phyloP scores from a whole-genome alignment of 2,888 invertebrate species.

The Eupelmus urozonus region DNA sequence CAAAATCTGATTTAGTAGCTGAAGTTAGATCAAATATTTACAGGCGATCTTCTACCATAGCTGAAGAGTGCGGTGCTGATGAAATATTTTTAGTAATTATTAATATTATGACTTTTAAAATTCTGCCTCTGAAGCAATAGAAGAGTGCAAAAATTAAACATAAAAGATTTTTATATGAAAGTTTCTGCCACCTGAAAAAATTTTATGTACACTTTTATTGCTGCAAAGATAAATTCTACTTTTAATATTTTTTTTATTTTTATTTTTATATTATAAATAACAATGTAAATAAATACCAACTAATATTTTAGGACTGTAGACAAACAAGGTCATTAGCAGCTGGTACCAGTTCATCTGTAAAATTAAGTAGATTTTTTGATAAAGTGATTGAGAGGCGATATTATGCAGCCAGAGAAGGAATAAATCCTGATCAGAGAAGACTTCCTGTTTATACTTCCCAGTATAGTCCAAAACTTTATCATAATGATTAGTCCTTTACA shows the following conservation, averaged over 20 bases:
- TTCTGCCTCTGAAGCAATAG: too few species aligned
- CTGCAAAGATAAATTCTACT: not conserved
- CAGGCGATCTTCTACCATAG: slow-evolving; percentile 84
- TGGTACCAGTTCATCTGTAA: slow-evolving; percentile 95
- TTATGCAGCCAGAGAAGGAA: slow-evolving; percentile 77
- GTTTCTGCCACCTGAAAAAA: too few species aligned
- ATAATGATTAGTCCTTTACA: slow-evolving; percentile 75
- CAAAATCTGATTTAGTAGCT: slow-evolving; percentile 92
- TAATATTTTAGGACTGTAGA: slow-evolving; percentile 79
- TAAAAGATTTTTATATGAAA: too few species aligned
- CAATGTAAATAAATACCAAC: too few species aligned
- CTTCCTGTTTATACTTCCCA: slow-evolving; percentile 78
- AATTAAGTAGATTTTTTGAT: slow-evolving; percentile 95
- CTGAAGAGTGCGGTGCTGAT: slow-evolving; percentile 95
- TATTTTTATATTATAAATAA: too few species aligned
- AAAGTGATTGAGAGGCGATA: slow-evolving; percentile 84
- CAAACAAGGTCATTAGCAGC: slow-evolving; percentile 90
- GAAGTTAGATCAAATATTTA: slow-evolving; percentile 83
- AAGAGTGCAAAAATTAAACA: too few species aligned
- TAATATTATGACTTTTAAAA: slow-evolving; percentile 12
- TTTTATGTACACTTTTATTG: too few species aligned
- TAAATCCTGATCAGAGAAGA: slow-evolving; percentile 80
- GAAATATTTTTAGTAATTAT: slow-evolving; percentile 88
- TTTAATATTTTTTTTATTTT: not conserved
- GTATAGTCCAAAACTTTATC: slow-evolving; percentile 80